These are phyloP conservation scores for Melanophora roralis DNA, from an alignment of 2,888 invertebrate species.

Conservation along the genomic window DNA sequence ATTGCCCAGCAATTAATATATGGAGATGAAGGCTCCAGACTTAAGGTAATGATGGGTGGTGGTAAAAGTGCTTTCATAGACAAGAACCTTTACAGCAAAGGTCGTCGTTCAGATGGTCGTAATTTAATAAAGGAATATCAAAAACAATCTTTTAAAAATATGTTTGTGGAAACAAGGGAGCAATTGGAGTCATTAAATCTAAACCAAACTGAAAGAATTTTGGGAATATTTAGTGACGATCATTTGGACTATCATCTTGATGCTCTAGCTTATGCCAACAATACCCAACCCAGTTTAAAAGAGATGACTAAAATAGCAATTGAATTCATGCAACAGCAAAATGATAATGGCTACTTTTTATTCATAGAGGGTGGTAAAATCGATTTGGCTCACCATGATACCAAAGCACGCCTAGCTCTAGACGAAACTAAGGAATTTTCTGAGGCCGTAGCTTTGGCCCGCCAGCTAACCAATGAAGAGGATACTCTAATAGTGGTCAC, in stretches of 20 bases:
- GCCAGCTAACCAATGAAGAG: constrained; percentile 80
- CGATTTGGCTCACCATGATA: constrained; percentile 74
- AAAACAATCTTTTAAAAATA: constrained; percentile 75
- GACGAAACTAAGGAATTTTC: constrained; percentile 82
- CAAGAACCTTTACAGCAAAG: constrained; percentile 77
- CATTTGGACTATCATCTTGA: constrained; percentile 86
- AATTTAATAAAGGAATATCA: constrained; percentile 84
- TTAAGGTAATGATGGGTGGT: constrained; percentile 88
- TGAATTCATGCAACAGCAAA: constrained; percentile 79
- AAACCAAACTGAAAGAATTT: constrained; percentile 79
- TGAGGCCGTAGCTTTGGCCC: constrained; percentile 82
- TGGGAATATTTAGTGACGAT: constrained; percentile 83
- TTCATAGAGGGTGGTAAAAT: constrained; percentile 83
- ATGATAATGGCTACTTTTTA: constrained; percentile 85
- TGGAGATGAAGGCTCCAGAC: constrained; percentile 82
- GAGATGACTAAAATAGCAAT: constrained; percentile 90
- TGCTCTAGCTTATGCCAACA: constrained; percentile 74
- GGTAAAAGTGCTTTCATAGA: constrained; percentile 83
- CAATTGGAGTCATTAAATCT: constrained; percentile 77
- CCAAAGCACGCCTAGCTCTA: constrained; percentile 71
- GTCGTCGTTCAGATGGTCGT: constrained; percentile 80
- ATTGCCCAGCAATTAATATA: constrained; percentile 83
- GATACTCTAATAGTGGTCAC: constrained; percentile 90
- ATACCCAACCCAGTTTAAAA: constrained; percentile 81
- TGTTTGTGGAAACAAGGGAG: constrained; percentile 78